These are phyloP conservation scores for Sciurus carolinensis DNA, from an alignment of 2,797 vertebrate species.

Conservation along the genomic window DNA sequence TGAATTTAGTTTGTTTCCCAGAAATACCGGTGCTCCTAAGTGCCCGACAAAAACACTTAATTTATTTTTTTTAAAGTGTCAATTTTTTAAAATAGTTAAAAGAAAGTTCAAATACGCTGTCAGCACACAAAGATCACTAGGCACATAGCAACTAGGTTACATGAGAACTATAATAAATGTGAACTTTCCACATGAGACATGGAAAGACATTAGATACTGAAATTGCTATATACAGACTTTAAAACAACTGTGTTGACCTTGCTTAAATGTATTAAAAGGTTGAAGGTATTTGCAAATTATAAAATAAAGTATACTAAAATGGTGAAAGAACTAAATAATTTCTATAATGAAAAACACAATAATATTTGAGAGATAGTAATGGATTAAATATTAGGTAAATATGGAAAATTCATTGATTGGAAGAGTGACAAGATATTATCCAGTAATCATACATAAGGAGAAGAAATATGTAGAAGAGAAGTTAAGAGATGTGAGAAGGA, in stretches of 20 bases:
- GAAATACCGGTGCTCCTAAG: neutral
- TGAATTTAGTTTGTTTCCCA: neutral
- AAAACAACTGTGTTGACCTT: constrained; percentile 4
- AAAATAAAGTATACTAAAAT: neutral
- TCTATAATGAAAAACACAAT: neutral
- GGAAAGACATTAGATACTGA: neutral
- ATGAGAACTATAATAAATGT: neutral
- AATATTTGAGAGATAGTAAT: neutral
- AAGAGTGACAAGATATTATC: neutral
- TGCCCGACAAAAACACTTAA: neutral
- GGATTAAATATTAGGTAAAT: neutral
- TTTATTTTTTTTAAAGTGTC: neutral
- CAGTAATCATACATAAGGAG: neutral
- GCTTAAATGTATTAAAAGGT: neutral
- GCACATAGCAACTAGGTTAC: neutral
- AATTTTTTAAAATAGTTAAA: neutral
- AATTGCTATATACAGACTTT: neutral
- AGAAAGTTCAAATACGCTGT: neutral
- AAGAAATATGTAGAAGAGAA: neutral
- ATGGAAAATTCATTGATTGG: neutral
- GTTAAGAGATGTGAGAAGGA: neutral
- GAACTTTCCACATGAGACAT: neutral
- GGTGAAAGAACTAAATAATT: neutral
- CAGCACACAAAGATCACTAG: constrained; percentile 11
- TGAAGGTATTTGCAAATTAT: neutral